These are phyloP conservation scores for Callithrix jacchus DNA, from an alignment of 2,113 vertebrate genomes.

Conservation along the genomic window DNA sequence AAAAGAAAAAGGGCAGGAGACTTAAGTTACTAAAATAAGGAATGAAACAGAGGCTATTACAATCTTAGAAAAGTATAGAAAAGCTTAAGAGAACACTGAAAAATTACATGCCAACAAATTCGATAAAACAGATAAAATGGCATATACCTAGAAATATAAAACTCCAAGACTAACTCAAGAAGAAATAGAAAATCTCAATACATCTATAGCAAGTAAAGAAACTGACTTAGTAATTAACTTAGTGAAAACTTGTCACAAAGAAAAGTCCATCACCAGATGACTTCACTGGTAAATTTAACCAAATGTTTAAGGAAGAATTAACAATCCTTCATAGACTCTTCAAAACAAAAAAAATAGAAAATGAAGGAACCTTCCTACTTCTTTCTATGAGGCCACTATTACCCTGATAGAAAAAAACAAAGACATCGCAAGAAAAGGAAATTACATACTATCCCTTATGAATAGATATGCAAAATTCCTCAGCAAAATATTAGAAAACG, in stretches of 20 bases:
- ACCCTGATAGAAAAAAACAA: not conserved
- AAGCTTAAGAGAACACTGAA: not conserved
- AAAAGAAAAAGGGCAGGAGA: not conserved
- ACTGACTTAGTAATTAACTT: not conserved
- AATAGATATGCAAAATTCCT: not conserved
- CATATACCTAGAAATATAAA: constrained; percentile 12
- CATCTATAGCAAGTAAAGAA: not conserved
- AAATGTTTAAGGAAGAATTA: constrained; percentile 38
- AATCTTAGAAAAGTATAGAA: not conserved
- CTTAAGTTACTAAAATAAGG: not conserved
- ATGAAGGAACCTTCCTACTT: not conserved
- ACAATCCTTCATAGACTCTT: not conserved
- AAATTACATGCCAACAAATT: constrained; percentile 14
- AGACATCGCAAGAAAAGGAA: not conserved
- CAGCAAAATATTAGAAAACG: not conserved
- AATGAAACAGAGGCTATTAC: not conserved
- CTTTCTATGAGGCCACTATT: not conserved
- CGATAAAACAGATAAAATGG: not conserved
- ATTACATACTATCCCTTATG: not conserved
- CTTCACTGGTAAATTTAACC: not conserved
- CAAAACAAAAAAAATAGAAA: not conserved
- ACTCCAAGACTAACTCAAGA: not conserved
- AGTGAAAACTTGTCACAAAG: not conserved
- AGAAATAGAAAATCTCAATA: not conserved
- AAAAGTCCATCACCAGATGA: constrained; percentile 1